Evolutionary conservation across 2,888 invertebrate genomes (phyloP), one percentile per base, ranked within the genome.

Genomic region (Spialia ferax): DNA sequence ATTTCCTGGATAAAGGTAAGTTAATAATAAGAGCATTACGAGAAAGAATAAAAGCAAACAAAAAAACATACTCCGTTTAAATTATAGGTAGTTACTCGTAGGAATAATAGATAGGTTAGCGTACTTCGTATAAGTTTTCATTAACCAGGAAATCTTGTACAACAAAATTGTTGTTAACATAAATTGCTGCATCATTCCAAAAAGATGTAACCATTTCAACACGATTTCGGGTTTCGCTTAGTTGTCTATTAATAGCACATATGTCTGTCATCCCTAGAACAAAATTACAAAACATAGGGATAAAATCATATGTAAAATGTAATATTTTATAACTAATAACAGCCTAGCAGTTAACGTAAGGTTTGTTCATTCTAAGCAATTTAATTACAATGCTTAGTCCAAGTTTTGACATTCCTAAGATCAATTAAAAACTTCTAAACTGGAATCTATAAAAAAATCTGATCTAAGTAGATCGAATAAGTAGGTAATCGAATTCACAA

Each of bases 81-180:
- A 32, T 32, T 32, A 32, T 11, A 32, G 11, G 0, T 32, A 32
- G 8, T 1, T 32, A 32, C 11, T 32, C 32, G n/a, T n/a, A n/a
- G n/a, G n/a, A n/a, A n/a, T n/a, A n/a, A 35, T 62, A 23, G 7
- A 20, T 69, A 50, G 2, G 11, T 4, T 23, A 23, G 63, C 69
- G n/a, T 75, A 91, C 92, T 77, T 93, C 84, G 63, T 81, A 90
- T n/a, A 78, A 75, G 2, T 86, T 80, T n/a, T 89, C 82, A 2
- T 84, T 82, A 0, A 75, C 52, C 35, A 89, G 69, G 70, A 86
- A 92, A 1, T 87, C 77, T 20, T 83, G 79, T 0, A 87, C 72
- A 3, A 88, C 81, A 70, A 93, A 93, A 71, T 89, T 87, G 63
- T 93, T 93, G 75, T 93, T 93, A 48, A 89, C 80, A 62, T 82